phyloP scores from a whole-genome alignment of 1,140 invertebrate genomes.

The Geopemphigus sp. region DNA sequence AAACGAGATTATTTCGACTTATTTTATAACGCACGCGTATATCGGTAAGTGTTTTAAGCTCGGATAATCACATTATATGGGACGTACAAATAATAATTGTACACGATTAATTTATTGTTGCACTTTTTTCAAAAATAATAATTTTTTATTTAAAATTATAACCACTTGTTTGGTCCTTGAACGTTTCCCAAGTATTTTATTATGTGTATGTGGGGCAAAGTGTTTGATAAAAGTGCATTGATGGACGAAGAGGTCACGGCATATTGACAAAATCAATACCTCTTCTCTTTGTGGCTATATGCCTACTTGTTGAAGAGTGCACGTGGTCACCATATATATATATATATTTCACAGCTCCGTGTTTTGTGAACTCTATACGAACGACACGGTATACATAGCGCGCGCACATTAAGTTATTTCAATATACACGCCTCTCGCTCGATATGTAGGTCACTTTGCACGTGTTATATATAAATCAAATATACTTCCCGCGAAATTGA shows the following conservation, averaged over 20 bases:
- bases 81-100: too few relatives aligned
- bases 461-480: slow-evolving; percentile 2
- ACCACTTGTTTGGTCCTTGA: slow-evolving; percentile 1
- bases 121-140: neutral
- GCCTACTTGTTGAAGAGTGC: slow-evolving; percentile 46
- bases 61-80: too few relatives aligned
- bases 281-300: slow-evolving; percentile 14
- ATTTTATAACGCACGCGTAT: too few relatives aligned
- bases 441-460: slow-evolving; percentile 26
- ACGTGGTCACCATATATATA: slow-evolving; percentile 11
- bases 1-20: too few relatives aligned
- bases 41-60: too few relatives aligned
- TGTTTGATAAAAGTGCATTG: slow-evolving; percentile 30
- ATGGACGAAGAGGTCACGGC: slow-evolving; percentile 25
- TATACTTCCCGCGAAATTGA: neutral
- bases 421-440: slow-evolving; percentile 15
- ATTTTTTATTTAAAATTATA: neutral
- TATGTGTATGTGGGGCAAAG: neutral
- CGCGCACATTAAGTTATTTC: slow-evolving; percentile 26
- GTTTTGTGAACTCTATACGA: slow-evolving; percentile 4
- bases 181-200: neutral
- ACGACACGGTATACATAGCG: slow-evolving; percentile 3
- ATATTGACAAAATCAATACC: slow-evolving; percentile 47
- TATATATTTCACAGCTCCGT: neutral
- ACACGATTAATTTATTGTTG: too few relatives aligned